Evolutionary conservation across 1,140 invertebrate genomes (phyloP).

Genomic region (Bradynema listronoti): DNA sequence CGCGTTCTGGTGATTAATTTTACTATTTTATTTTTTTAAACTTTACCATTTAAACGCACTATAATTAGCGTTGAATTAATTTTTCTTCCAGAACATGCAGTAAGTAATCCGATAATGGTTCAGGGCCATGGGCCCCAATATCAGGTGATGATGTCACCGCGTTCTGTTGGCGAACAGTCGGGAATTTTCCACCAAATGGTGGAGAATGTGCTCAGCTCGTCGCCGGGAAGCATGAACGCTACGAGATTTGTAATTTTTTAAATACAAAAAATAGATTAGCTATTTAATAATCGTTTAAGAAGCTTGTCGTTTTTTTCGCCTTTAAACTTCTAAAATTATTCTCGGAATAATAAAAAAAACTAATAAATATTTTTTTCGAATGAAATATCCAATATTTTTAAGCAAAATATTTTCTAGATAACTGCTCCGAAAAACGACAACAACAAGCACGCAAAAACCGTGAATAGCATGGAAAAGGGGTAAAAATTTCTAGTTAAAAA

Average conservation of each 20-base stretch:
- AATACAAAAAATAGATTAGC: background rate
- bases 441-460: conserved; percentile 14
- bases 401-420: too few species aligned
- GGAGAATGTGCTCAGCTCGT: conserved; percentile 48
- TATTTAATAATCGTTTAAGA: conserved; percentile 13
- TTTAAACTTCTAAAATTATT: conserved; percentile 1
- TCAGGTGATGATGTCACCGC: conserved; percentile 29
- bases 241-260: conserved; percentile 40
- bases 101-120: conserved; percentile 50
- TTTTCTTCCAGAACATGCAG: conserved; percentile 49
- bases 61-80: background rate
- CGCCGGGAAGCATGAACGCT: conserved; percentile 37
- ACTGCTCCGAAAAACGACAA: conserved; percentile 21
- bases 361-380: background rate
- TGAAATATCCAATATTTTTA: background rate
- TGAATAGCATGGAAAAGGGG: conserved; percentile 22
- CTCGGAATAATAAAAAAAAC: conserved; percentile 6
- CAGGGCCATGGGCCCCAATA: conserved; percentile 18
- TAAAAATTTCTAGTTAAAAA: conserved; percentile 4
- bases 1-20: background rate
- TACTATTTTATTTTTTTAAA: background rate
- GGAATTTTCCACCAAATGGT: conserved; percentile 45
- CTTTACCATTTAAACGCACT: background rate
- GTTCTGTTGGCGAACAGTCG: conserved; percentile 44
- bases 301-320: background rate